Conservation (phyloP, 2,888 invertebrate species). For the Liodrosophila aerea region DNA sequence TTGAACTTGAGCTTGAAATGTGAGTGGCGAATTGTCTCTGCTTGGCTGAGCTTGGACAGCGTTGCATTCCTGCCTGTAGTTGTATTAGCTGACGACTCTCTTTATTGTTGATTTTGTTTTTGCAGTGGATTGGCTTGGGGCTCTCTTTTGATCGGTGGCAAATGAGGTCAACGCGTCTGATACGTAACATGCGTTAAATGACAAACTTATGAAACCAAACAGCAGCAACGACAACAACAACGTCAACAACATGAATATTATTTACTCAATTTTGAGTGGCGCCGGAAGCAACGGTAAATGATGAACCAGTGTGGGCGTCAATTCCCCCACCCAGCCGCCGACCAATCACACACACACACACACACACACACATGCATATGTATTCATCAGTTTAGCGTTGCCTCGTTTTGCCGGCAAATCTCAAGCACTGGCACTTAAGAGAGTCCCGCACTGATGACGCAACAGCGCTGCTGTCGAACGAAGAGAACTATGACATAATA, state of each 20-base stretch:
- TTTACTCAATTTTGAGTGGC: constrained; percentile 51
- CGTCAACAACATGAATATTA: constrained; percentile 9
- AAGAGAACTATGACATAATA: constrained; percentile 69
- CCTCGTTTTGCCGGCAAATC: constrained; percentile 70
- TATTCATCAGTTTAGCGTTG: constrained; percentile 50
- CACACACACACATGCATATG: neutral
- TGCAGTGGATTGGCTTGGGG: constrained; percentile 11
- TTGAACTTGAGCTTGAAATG: constrained; percentile 76
- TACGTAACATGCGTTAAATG: constrained; percentile 59
- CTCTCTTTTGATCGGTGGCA: constrained; percentile 45
- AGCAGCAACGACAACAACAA: constrained; percentile 6
- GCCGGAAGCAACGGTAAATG: constrained; percentile 73
- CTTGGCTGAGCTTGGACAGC: constrained; percentile 29
- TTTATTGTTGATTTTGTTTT: constrained; percentile 8
- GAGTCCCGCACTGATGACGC: constrained; percentile 57
- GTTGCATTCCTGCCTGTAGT: constrained; percentile 7
- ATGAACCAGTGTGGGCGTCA: constrained; percentile 48
- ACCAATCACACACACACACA: neutral
- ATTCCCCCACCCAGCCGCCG: constrained; percentile 6
- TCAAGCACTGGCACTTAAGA: constrained; percentile 39
- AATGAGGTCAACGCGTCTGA: constrained; percentile 69
- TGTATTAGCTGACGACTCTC: constrained; percentile 1
- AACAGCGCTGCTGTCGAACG: constrained; percentile 45
- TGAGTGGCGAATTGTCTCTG: constrained; percentile 40
- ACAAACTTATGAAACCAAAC: constrained; percentile 54